Evolutionary conservation across 2,113 vertebrate species (phyloP).

Genomic region (Crotalus viridis): DNA sequence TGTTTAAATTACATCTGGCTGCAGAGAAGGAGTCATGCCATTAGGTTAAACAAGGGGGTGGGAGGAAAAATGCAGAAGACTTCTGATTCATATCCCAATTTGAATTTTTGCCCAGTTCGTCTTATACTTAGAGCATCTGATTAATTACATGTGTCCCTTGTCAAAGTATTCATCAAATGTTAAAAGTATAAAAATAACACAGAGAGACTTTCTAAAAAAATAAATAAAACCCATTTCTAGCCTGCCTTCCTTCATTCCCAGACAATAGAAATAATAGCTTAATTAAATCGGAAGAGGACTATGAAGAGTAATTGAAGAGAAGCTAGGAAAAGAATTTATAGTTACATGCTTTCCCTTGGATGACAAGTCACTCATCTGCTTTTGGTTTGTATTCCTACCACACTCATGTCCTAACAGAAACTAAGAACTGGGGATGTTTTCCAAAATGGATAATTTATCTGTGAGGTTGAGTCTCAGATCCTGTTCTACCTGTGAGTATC

Average conservation of each 20-base stretch:
- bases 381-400: constrained; percentile 13
- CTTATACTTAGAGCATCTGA: constrained; percentile 8
- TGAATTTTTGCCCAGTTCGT: constrained; percentile 33
- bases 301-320: constrained; percentile 30
- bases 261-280: constrained; percentile 43
- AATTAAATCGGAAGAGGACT: constrained; percentile 32
- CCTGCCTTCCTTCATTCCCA: constrained; percentile 17
- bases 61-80: not conserved
- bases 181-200: constrained; percentile 42
- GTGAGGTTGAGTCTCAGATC: not conserved
- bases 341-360: constrained; percentile 33
- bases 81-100: constrained; percentile 27
- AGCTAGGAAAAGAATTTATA: constrained; percentile 44
- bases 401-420: not conserved
- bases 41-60: constrained; percentile 8
- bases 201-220: constrained; percentile 28
- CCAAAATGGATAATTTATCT: not conserved
- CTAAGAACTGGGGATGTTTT: not conserved
- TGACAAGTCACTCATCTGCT: constrained; percentile 23
- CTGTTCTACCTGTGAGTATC: not conserved
- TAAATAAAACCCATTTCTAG: not conserved
- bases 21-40: constrained; percentile 34
- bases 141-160: constrained; percentile 42
- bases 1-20: constrained; percentile 46
- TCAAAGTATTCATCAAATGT: constrained; percentile 32